Conservation (phyloP, 2,113 vertebrate species). For the Eolophus roseicapilla region DNA sequence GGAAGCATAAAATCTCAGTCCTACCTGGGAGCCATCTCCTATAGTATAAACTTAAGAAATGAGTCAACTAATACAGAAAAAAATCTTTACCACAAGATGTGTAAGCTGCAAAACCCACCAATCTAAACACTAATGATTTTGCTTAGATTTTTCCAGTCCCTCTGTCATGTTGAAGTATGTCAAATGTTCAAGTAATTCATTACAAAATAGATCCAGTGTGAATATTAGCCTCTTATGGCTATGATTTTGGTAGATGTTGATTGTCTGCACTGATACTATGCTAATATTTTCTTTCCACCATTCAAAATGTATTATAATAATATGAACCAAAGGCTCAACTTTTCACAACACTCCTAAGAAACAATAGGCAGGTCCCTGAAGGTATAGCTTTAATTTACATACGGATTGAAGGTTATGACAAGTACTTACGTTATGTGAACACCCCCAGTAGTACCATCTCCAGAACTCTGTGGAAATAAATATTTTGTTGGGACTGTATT, state of each 20-base stretch:
- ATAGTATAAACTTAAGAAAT: background rate
- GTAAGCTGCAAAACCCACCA: background rate
- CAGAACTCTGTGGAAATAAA: background rate
- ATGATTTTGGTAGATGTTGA: background rate
- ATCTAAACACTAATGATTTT: background rate
- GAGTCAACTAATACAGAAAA: background rate
- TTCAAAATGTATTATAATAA: background rate
- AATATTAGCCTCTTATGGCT: background rate
- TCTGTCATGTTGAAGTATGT: background rate
- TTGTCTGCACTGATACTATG: background rate
- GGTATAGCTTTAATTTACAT: background rate
- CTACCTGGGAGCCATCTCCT: background rate
- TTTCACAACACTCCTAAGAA: background rate
- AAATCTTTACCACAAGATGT: background rate
- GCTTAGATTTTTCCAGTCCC: background rate
- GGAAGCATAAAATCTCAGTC: background rate
- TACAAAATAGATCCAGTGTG: background rate
- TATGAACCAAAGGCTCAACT: background rate
- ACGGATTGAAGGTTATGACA: background rate
- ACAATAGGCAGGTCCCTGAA: background rate
- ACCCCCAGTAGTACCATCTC: background rate
- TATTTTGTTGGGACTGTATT: background rate
- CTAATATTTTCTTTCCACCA: background rate
- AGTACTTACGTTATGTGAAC: background rate
- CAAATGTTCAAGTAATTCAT: background rate